Evolutionary conservation across 2,888 invertebrate genomes (phyloP), one percentile per base, ranked within the genome.

Genomic region (Crepidodera aurea): DNA sequence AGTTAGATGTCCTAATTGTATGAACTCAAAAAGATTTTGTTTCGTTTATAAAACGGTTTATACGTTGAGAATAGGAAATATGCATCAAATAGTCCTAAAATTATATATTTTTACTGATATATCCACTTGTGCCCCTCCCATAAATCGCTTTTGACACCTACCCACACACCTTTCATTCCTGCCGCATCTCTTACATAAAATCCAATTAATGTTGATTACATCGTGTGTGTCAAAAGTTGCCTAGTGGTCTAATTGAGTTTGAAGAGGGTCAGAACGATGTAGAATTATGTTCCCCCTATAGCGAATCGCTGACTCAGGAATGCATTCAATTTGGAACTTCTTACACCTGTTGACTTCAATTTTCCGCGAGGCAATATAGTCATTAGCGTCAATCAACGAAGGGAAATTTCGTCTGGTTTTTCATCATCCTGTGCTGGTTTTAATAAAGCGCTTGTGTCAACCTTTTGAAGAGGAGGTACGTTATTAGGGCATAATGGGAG

Each of bases 381-480:
- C 25, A 53, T 53, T 53, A 53, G 15, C 25, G 53, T 40, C 53
- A 53, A 27, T 53, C 53, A 53, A 18, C 5, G 16, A 15, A 7
- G 2, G 18, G 7, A 1, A 18, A 8, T 34, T 2, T 2, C 10
- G 19, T 7, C 5, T 2, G 4, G n/a, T n/a, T 15, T 39, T 16
- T 16, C 39, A 3, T 37, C 37, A 13, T 2, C 37, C 12, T 6
- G 39, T 6, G 2, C 4, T n/a, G 39, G 13, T 39, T n/a, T 8
- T 39, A 39, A 39, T 39, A 12, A 15, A 39, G 39, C 39, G 10
- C 2, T n/a, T n/a, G n/a, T n/a, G n/a, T n/a, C n/a, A n/a, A n/a
- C n/a, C n/a, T n/a, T n/a, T n/a, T n/a, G n/a, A n/a, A n/a, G n/a
- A n/a, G n/a, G n/a, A n/a, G n/a, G n/a, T n/a, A n/a, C n/a, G n/a